Percentiles rank a stretch among this genome's conserved stretches.
Evolutionary conservation across 2,113 vertebrate genomes (phyloP).

Genomic region (Chitala chitala): DNA sequence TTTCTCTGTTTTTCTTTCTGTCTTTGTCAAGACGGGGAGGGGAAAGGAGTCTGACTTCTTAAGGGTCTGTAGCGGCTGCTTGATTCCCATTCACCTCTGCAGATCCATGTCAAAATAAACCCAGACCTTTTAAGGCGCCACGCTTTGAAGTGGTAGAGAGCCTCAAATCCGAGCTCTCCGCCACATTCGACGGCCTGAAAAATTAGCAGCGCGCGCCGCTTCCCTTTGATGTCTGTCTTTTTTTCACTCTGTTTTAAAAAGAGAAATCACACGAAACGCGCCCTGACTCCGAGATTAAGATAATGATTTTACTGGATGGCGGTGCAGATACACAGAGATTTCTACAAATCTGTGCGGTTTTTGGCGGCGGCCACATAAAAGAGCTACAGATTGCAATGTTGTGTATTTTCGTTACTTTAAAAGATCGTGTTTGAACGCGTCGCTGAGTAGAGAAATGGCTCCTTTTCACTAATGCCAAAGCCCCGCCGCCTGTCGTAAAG

Average conservation of each 20-base stretch:
- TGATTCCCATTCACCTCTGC: constrained; percentile 80
- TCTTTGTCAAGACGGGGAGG: constrained; percentile 62
- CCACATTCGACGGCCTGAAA: constrained; percentile 67
- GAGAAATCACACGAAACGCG: constrained; percentile 70
- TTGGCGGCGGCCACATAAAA: constrained; percentile 12
- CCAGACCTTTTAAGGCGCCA: constrained; percentile 68
- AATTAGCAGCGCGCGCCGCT: constrained; percentile 66
- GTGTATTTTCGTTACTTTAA: neutral
- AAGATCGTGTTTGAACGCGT: neutral
- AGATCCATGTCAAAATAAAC: constrained; percentile 77
- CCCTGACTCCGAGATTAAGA: constrained; percentile 67
- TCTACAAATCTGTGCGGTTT: constrained; percentile 24
- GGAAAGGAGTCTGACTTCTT: constrained; percentile 62
- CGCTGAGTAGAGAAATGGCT: neutral
- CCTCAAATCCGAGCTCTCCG: constrained; percentile 71
- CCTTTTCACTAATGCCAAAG: neutral
- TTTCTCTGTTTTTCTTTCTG: constrained; percentile 70
- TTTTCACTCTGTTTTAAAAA: constrained; percentile 55
- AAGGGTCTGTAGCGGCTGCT: constrained; percentile 61
- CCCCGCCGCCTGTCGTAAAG: neutral
- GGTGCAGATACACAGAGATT: constrained; percentile 32
- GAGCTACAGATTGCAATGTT: neutral
- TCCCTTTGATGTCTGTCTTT: constrained; percentile 71
- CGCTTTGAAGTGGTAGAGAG: constrained; percentile 76
- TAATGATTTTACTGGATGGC: constrained; percentile 58